These are phyloP conservation scores for Zaprionus africanus DNA, from an alignment of 1,140 invertebrate species.

Conservation along the genomic window DNA sequence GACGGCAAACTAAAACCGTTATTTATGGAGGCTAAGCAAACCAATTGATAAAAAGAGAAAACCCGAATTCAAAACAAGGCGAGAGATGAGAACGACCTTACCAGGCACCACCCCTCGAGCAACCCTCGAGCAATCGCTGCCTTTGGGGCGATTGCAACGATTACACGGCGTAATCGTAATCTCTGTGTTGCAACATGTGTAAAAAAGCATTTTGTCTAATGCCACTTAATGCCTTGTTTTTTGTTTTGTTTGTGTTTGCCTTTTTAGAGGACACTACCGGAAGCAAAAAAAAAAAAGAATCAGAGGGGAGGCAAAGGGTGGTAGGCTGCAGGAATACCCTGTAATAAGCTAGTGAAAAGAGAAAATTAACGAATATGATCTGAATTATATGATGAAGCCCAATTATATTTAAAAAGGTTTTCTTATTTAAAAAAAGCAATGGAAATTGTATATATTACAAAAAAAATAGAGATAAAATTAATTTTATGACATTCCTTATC, in stretches of 20 bases:
- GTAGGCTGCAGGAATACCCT: constrained; percentile 10
- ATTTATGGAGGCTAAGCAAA: constrained; percentile 73
- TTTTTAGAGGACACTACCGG: constrained; percentile 52
- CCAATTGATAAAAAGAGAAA: constrained; percentile 73
- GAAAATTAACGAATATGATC: neutral
- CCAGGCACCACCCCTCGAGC: constrained; percentile 7
- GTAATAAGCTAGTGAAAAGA: neutral
- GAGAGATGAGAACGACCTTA: neutral
- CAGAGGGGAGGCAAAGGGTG: neutral
- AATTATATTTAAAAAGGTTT: no score
- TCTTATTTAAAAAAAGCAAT: neutral
- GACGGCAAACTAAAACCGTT: constrained; percentile 61
- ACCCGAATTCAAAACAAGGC: neutral
- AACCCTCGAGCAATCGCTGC: neutral
- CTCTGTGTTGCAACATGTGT: constrained; percentile 79
- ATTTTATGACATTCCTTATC: no score
- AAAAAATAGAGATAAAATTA: no score
- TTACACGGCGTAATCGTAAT: constrained; percentile 84
- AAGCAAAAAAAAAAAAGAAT: constrained; percentile 14
- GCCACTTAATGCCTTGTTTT: constrained; percentile 82
- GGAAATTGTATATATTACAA: no score
- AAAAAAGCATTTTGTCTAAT: constrained; percentile 80
- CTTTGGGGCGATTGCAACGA: constrained; percentile 44
- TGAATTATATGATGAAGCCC: no score
- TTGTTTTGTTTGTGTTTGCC: constrained; percentile 80